Evolutionary conservation across 2,888 invertebrate species (phyloP).

Genomic region (Hypomecis atomaria): DNA sequence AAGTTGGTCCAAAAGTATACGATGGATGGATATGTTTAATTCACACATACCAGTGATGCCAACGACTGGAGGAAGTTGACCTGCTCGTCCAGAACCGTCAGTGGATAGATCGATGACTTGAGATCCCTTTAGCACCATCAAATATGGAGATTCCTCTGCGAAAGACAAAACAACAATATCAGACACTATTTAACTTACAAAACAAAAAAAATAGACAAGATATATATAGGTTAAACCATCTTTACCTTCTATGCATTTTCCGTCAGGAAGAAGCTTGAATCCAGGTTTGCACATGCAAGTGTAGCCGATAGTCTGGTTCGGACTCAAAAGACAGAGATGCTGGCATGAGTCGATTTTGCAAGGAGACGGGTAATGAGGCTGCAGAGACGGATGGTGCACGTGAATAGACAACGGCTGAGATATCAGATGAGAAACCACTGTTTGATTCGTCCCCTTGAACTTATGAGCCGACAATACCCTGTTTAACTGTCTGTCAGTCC

Average conservation of each 20-base stretch:
- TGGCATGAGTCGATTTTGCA: constrained; percentile 89
- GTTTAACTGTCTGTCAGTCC: constrained; percentile 97
- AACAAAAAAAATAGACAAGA: background rate
- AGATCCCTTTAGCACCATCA: constrained; percentile 95
- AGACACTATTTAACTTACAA: background rate
- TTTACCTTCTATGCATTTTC: constrained; percentile 88
- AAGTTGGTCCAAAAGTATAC: background rate
- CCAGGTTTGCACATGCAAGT: constrained; percentile 97
- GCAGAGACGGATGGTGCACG: constrained; percentile 97
- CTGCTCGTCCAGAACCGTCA: constrained; percentile 90
- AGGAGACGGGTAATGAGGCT: constrained; percentile 91
- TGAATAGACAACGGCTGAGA: constrained; percentile 98
- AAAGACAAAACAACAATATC: constrained; percentile 38
- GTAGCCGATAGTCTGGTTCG: constrained; percentile 87
- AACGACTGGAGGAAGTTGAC: constrained; percentile 93
- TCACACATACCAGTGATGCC: constrained; percentile 85
- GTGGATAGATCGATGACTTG: constrained; percentile 94
- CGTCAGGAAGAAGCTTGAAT: constrained; percentile 87
- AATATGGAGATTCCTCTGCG: constrained; percentile 92
- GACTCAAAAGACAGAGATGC: constrained; percentile 96
- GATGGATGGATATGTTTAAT: background rate
- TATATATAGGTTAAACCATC: background rate
- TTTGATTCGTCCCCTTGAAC: constrained; percentile 95
- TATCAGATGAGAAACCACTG: constrained; percentile 96
- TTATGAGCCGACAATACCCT: constrained; percentile 96